A percentile compares a stretch with the other conserved stretches of the same genome.
phyloP scores from a whole-genome alignment of 2,113 vertebrate species.

The Dipodomys ordii region DNA sequence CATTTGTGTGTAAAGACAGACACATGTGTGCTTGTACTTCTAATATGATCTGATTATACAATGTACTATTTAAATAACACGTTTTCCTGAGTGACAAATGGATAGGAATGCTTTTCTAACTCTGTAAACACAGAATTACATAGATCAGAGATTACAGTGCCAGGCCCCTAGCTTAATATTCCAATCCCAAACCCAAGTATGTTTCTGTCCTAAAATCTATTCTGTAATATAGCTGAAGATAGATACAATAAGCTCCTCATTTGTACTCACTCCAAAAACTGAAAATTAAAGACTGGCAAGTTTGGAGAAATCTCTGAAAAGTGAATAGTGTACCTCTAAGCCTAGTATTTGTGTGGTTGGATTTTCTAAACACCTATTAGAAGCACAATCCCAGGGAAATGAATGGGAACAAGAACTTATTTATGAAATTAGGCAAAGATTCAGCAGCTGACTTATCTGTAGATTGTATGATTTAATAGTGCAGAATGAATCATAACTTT shows the following conservation, averaged over 20 bases:
- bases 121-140: not conserved
- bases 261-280: not conserved
- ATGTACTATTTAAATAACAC: not conserved
- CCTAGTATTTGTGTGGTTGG: slow-evolving; percentile 66
- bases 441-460: slow-evolving; percentile 31
- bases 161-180: not conserved
- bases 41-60: not conserved
- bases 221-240: not conserved
- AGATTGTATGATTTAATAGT: slow-evolving; percentile 55
- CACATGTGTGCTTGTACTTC: not conserved
- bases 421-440: slow-evolving; percentile 39
- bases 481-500: slow-evolving; percentile 36
- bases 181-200: not conserved
- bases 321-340: slow-evolving; percentile 47
- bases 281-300: slow-evolving; percentile 36
- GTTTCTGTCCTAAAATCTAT: not conserved
- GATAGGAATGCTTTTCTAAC: not conserved
- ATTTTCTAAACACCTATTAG: slow-evolving; percentile 46
- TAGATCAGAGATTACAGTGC: not conserved
- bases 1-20: not conserved
- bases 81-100: slow-evolving; percentile 15
- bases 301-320: slow-evolving; percentile 33
- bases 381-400: slow-evolving; percentile 40
- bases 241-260: not conserved
- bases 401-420: slow-evolving; percentile 23